phyloP scores from a whole-genome alignment of 1,140 invertebrate genomes.

The Heliconius himera region DNA sequence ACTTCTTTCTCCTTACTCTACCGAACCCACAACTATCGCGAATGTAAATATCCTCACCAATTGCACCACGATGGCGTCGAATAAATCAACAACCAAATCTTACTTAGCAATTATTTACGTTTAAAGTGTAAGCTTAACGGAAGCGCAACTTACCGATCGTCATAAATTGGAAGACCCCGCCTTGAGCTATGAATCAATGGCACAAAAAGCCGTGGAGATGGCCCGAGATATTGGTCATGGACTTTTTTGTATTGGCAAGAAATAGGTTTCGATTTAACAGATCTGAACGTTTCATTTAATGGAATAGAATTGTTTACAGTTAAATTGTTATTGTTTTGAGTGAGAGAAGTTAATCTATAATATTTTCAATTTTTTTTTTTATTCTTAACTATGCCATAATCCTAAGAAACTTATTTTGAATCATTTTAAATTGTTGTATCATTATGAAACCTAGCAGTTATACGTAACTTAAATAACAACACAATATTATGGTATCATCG shows the following conservation, averaged over 20 bases:
- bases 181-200: slow-evolving; percentile 57
- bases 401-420: too few species aligned
- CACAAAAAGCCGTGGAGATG: slow-evolving; percentile 45
- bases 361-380: too few species aligned
- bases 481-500: neutral
- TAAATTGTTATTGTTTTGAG: neutral
- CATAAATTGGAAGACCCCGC: slow-evolving; percentile 51
- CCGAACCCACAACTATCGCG: neutral
- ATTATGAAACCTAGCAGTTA: too few species aligned
- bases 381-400: too few species aligned
- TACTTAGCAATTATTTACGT: slow-evolving; percentile 54
- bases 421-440: too few species aligned
- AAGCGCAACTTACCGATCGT: slow-evolving; percentile 48
- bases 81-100: slow-evolving; percentile 29
- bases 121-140: slow-evolving; percentile 48
- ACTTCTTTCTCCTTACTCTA: too few species aligned
- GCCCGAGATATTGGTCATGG: neutral
- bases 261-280: neutral
- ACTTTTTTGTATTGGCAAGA: slow-evolving; percentile 7
- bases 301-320: neutral
- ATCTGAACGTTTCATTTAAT: neutral
- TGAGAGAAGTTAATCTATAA: too few species aligned
- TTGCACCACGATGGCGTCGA: neutral
- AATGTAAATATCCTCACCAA: neutral
- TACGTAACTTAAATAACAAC: too few species aligned